phyloP scores from a whole-genome alignment of 2,113 vertebrate genomes.

The Zapus hudsonius region DNA sequence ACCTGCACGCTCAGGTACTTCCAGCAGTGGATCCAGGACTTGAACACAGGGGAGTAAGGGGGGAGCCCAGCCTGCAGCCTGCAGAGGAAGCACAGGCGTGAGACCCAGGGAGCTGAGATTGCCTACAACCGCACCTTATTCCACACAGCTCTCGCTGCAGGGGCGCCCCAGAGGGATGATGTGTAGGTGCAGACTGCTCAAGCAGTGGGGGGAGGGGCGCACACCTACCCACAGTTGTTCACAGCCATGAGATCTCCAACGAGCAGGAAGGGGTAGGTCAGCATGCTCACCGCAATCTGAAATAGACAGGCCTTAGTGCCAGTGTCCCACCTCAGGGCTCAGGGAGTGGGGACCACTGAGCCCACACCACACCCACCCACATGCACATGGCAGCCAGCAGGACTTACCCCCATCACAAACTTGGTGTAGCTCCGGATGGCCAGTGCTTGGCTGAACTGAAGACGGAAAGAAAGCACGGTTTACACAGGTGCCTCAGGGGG shows the following conservation, averaged over 20 bases:
- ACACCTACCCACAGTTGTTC: slow-evolving; percentile 94
- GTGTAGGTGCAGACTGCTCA: not conserved
- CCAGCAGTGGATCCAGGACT: slow-evolving; percentile 93
- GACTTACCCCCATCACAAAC: slow-evolving; percentile 93
- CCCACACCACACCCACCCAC: not conserved
- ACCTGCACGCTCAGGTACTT: slow-evolving; percentile 89
- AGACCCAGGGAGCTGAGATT: not conserved
- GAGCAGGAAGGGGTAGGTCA: slow-evolving; percentile 93
- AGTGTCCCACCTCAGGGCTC: not conserved
- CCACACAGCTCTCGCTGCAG: not conserved
- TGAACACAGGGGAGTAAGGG: slow-evolving; percentile 88
- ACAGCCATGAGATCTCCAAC: slow-evolving; percentile 94
- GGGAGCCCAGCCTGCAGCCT: slow-evolving; percentile 91
- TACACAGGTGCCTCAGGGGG: not conserved
- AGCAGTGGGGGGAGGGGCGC: not conserved
- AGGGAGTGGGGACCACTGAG: accelerated
- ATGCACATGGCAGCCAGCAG: not conserved
- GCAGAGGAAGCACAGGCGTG: not conserved
- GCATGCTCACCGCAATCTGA: slow-evolving; percentile 92
- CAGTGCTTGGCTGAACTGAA: slow-evolving; percentile 92
- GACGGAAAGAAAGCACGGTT: slow-evolving; percentile 40
- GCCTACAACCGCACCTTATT: not conserved
- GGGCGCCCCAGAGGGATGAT: not conserved
- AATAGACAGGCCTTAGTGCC: slow-evolving; percentile 62
- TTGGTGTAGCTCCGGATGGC: slow-evolving; percentile 94